A percentile compares a stretch with the other conserved stretches of the same genome.
Conservation (phyloP, 30 jellyfish, hydroid and myxozoan species). For the Clytia hemisphaerica region DNA sequence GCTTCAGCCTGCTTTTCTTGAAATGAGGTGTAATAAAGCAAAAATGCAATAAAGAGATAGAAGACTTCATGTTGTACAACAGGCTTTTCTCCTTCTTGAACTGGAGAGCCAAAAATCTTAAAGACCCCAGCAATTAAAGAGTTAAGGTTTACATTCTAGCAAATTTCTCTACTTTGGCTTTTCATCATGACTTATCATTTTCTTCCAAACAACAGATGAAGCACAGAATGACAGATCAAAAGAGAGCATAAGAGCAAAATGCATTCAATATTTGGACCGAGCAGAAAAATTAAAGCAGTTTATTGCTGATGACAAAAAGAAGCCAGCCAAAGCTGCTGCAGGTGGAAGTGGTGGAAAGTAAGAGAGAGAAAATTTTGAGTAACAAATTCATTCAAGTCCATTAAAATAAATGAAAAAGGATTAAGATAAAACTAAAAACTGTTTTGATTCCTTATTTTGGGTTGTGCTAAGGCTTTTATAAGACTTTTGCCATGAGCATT, state of each 20-base stretch:
- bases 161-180: not conserved
- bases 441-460: not conserved
- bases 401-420: too few species aligned
- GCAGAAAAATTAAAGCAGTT: slow-evolving; percentile 86
- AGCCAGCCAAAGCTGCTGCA: slow-evolving; percentile 49
- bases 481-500: not conserved
- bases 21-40: too few species aligned
- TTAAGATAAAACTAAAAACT: not conserved
- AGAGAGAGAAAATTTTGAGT: too few species aligned
- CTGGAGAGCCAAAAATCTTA: too few species aligned
- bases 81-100: too few species aligned
- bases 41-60: too few species aligned
- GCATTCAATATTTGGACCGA: slow-evolving; percentile 84
- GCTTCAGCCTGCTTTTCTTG: too few species aligned
- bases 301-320: slow-evolving; percentile 55
- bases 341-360: slow-evolving; percentile 45
- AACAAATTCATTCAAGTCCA: too few species aligned
- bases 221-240: slow-evolving; percentile 95
- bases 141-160: too few species aligned
- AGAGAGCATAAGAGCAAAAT: slow-evolving; percentile 91
- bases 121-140: too few species aligned
- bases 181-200: not conserved
- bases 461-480: not conserved
- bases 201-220: slow-evolving; percentile 54
- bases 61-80: too few species aligned